phyloP scores from a whole-genome alignment of 2,113 vertebrate genomes.

The Pluvianellus socialis region DNA sequence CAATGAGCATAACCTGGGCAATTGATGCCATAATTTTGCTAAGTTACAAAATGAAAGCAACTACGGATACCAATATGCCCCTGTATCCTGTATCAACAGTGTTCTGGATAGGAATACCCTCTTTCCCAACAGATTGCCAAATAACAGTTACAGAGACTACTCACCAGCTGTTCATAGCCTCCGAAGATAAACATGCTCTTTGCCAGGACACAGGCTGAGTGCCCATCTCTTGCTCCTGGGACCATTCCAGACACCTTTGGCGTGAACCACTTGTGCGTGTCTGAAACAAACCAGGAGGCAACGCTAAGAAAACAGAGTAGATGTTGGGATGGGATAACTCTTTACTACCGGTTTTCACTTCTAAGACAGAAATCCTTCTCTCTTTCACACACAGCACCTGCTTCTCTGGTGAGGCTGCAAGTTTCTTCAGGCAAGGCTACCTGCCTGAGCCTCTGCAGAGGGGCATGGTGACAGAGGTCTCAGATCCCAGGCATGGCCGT shows the following conservation, averaged over 20 bases:
- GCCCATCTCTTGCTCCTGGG: constrained; percentile 94
- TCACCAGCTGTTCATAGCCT: constrained; percentile 96
- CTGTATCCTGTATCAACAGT: not conserved
- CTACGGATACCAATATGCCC: not conserved
- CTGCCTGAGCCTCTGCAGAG: not conserved
- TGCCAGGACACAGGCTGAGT: constrained; percentile 91
- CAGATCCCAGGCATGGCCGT: not conserved
- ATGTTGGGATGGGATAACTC: not conserved
- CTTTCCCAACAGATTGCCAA: not conserved
- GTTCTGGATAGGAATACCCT: not conserved
- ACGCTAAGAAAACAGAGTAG: not conserved
- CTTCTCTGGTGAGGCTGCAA: not conserved
- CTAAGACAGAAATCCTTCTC: not conserved
- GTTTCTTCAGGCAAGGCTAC: not conserved
- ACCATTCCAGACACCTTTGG: constrained; percentile 90
- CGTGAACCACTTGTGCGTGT: constrained; percentile 90
- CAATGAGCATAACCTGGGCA: not conserved
- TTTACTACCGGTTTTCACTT: not conserved
- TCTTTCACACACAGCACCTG: not conserved
- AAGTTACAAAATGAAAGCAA: not conserved
- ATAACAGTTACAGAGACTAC: constrained; percentile 37
- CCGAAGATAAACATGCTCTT: constrained; percentile 98
- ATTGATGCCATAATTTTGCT: not conserved
- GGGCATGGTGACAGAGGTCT: not conserved
- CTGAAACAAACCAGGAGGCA: constrained; percentile 69